Percentiles rank a stretch among this genome's conserved stretches.
Evolutionary conservation across 2,888 invertebrate genomes (phyloP).

Genomic region (Spatulosminthurus flaviceps): DNA sequence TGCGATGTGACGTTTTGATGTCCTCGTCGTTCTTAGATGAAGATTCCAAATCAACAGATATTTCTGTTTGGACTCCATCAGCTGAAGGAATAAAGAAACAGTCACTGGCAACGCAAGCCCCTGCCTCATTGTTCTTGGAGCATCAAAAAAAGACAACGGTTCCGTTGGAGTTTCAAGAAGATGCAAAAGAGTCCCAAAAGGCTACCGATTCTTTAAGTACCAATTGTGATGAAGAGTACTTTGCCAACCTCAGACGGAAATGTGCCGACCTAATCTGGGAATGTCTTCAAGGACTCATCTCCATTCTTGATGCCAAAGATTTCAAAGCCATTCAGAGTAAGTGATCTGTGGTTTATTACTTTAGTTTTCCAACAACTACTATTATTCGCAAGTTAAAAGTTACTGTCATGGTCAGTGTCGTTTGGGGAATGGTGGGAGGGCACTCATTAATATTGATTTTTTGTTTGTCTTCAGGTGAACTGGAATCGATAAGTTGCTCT

Average conservation of each 20-base stretch:
- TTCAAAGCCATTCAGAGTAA: conserved; percentile 63
- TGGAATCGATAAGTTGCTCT: conserved; percentile 63
- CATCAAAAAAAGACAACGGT: conserved; percentile 41
- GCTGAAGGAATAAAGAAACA: conserved; percentile 11
- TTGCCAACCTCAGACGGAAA: conserved; percentile 57
- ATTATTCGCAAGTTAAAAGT: too few relatives aligned
- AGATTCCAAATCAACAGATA: conserved; percentile 62
- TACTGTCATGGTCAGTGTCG: too few relatives aligned
- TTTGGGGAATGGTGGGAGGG: too few relatives aligned
- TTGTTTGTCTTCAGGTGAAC: conserved; percentile 62
- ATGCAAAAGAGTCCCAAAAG: conserved; percentile 36
- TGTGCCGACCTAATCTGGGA: conserved; percentile 63
- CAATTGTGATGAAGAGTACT: conserved; percentile 62
- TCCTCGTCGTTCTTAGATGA: conserved; percentile 66
- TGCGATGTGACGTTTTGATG: conserved; percentile 89
- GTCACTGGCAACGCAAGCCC: conserved; percentile 1
- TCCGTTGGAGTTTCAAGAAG: conserved; percentile 6
- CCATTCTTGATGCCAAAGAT: conserved; percentile 63
- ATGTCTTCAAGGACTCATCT: conserved; percentile 63
- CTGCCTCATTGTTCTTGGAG: conserved; percentile 47
- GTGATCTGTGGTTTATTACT: not conserved
- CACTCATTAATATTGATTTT: conserved; percentile 7
- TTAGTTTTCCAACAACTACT: not conserved
- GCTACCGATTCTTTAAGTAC: conserved; percentile 26
- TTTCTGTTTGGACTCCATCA: conserved; percentile 62